Evolutionary conservation across 2,888 invertebrate genomes (phyloP), one percentile per base, ranked within the genome.

Genomic region (Cephus spinipes): DNA sequence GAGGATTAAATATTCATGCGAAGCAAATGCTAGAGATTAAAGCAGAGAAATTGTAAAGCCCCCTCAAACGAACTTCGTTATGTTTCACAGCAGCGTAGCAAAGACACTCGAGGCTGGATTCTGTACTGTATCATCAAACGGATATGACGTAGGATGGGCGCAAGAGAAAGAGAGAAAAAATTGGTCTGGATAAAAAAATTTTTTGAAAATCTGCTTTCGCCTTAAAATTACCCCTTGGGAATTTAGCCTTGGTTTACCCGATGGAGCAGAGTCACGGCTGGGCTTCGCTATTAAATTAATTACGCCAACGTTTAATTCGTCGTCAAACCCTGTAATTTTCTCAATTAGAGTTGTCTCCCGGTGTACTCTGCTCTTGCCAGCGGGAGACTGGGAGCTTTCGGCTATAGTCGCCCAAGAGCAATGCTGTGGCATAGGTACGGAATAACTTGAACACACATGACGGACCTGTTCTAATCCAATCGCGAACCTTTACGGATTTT

Each of bases 1-100:
- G 23, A 55, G 15, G 15, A 71, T 33, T 71, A 31, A 71, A 71
- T 71, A 71, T 71, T 71, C 71, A 71, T 71, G 71, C 71, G 71
- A 33, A 33, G 32, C 31, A 71, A 71, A 71, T 33, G 71, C 71
- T 6, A 31, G 71, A 33, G 32, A 71, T 71, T 55, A 55, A 55
- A 55, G 55, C 15, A 23, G 55, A 55, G 55, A 55, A 55, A 55
- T 55, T 55, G 23, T 55, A 55, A 55, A 55, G 55, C 55, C 55
- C 23, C 55, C 23, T 55, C 55, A 55, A 55, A 55, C 55, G 55
- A 55, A 55, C 55, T 55, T 55, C 55, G 55, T 55, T 55, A 55
- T 55, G 55, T 23, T 55, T 55, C 55, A 23, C 23, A 55, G 55
- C 15, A 15, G 40, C 40, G 15, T 40, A 15, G 40, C 55, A 23